phyloP scores from a whole-genome alignment of 2,797 vertebrate species.

The Triplophysa yarkandensis region DNA sequence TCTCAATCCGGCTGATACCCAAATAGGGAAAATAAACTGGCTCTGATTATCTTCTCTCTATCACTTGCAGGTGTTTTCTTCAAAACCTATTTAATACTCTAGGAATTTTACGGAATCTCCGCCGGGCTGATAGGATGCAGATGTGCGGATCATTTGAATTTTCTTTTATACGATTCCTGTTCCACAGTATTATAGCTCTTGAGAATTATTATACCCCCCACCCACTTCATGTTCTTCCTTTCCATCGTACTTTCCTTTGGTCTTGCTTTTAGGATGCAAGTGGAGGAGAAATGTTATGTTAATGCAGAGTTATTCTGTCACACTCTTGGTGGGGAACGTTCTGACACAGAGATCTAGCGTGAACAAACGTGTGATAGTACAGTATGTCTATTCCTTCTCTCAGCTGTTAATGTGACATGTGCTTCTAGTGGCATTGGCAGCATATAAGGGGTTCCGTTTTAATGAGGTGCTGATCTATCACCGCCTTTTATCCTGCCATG shows the following conservation, averaged over 20 bases:
- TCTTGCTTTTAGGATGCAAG: slow-evolving; percentile 5
- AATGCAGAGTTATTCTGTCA: slow-evolving; percentile 21
- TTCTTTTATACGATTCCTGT: slow-evolving; percentile 18
- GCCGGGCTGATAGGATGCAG: slow-evolving; percentile 15
- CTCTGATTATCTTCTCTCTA: not conserved
- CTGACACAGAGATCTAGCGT: slow-evolving; percentile 4
- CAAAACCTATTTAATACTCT: not conserved
- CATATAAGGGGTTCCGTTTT: slow-evolving; percentile 12
- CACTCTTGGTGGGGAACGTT: slow-evolving; percentile 7
- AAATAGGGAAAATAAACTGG: not conserved
- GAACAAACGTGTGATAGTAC: slow-evolving; percentile 11
- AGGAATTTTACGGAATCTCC: not conserved
- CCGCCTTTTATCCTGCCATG: not conserved
- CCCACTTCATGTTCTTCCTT: not conserved
- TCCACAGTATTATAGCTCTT: slow-evolving; percentile 1
- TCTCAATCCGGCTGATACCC: not conserved
- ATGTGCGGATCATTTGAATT: slow-evolving; percentile 19
- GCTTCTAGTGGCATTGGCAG: not conserved
- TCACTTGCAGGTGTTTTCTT: slow-evolving; percentile 26
- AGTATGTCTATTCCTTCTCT: not conserved
- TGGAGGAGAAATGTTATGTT: not conserved
- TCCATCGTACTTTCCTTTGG: not conserved
- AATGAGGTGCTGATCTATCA: slow-evolving; percentile 2
- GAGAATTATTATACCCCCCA: not conserved
- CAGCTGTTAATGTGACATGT: not conserved